Conservation (phyloP, 2,797 vertebrate genomes). For the Ara ararauna region DNA sequence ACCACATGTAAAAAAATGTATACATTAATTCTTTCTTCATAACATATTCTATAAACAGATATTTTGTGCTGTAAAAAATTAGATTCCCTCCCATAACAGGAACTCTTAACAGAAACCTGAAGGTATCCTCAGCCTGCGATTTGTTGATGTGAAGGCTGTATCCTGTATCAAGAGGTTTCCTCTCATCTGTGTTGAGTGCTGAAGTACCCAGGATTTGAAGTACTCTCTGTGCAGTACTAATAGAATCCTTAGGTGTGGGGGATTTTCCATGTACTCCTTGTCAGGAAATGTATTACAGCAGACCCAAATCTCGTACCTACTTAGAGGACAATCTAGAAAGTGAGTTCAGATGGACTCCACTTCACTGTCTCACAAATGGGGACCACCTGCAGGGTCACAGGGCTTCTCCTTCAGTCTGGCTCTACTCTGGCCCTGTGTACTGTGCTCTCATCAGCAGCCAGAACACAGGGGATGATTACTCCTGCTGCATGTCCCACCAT, state of each 20-base stretch:
- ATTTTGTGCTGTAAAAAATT: neutral
- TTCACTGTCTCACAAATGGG: neutral
- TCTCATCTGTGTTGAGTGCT: neutral
- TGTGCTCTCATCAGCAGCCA: neutral
- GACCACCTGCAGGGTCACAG: neutral
- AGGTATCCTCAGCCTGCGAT: neutral
- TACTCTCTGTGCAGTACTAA: neutral
- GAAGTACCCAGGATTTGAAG: neutral
- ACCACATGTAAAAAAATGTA: neutral
- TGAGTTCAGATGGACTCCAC: neutral
- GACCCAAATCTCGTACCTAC: neutral
- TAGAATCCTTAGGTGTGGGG: neutral
- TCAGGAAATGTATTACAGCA: neutral
- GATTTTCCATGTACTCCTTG: neutral
- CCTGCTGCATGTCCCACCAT: fast-evolving
- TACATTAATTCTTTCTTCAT: neutral
- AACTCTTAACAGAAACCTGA: neutral
- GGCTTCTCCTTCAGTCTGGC: neutral
- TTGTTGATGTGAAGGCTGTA: neutral
- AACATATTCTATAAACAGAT: neutral
- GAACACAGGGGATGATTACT: fast-evolving
- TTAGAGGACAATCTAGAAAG: neutral
- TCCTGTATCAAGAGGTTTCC: neutral
- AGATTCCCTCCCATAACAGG: neutral
- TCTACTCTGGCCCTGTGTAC: neutral